phyloP scores from a whole-genome alignment of 2,113 vertebrate genomes.

The Mionectes macconnelli region DNA sequence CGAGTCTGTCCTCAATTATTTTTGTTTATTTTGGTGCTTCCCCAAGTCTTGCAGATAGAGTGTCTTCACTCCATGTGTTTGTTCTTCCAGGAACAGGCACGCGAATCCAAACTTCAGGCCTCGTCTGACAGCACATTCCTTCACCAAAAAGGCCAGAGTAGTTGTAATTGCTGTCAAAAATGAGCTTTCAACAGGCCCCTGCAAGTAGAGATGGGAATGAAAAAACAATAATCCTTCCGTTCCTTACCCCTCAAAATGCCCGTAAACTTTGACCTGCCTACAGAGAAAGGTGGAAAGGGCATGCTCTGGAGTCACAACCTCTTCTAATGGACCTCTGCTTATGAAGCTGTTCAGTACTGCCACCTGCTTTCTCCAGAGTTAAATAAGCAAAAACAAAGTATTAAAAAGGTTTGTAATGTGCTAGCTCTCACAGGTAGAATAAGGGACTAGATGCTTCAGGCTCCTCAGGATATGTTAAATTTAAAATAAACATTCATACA shows the following conservation, averaged over 20 bases:
- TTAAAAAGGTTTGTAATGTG: not conserved
- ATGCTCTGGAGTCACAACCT: not conserved
- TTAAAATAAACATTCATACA: fast-evolving
- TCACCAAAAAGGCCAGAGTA: not conserved
- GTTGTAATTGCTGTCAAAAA: conserved; percentile 17
- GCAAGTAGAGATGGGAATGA: not conserved
- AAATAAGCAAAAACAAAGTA: not conserved
- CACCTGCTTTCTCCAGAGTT: not conserved
- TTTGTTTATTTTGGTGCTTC: not conserved
- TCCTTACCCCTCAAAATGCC: not conserved
- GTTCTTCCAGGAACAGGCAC: not conserved
- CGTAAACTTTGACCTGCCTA: not conserved
- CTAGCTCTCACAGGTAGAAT: not conserved
- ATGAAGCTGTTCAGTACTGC: not conserved
- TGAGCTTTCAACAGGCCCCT: not conserved
- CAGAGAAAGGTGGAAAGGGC: not conserved
- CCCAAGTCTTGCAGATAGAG: conserved; percentile 3
- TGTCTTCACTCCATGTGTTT: not conserved
- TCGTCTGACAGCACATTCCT: not conserved
- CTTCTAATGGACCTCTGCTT: not conserved
- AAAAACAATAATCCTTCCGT: not conserved
- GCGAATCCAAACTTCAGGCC: not conserved
- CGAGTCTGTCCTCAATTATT: not conserved
- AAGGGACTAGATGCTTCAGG: not conserved
- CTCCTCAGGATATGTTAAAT: not conserved